Evolutionary conservation across 2,888 invertebrate genomes (phyloP), one percentile per base, ranked within the genome.

Genomic region (Caenorhabditis zanzibari): DNA sequence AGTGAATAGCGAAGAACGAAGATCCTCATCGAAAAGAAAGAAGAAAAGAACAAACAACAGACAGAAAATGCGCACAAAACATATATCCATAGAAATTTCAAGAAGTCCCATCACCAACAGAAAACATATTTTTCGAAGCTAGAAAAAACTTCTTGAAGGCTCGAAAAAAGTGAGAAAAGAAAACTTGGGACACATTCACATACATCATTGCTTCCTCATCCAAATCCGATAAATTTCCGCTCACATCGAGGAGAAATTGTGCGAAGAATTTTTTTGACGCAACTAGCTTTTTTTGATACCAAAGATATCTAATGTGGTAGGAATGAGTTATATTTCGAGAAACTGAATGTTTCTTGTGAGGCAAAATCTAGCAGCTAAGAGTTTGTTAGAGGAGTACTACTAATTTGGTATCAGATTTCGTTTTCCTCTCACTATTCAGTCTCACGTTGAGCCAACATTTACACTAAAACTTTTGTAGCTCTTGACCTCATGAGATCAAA

Each of bases 131-230:
- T 38, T 58, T 32, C 2, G 16, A n/a, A n/a, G 58, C 58, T 19
- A 28, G 26, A 24, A 26, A 26, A 58, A 58, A 58, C n/a, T 26
- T 44, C n/a, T n/a, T n/a, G n/a, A n/a, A n/a, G n/a, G 3, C 44
- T 10, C 28, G n/a, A 41, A 44, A n/a, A 41, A 24, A 12, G 38
- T 12, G 28, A 56, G 35, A 59, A 26, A 16, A 26, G 16, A 63
- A 63, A 63, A 63, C 63, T 63, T 63, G 69, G 69, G 72, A 72
- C 59, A 73, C 61, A 58, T 73, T 49, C 73, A 61, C 59, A 69
- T 66, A 49, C 56, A 71, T 58, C 71, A 72, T 22, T 32, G 59
- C 58, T 59, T 59, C 49, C 49, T 35, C 49, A 52, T 59, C 59
- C 59, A 49, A 59, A 72, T 72, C 72, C 44, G 32, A 72, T 72